Evolutionary conservation across 2,888 invertebrate species (phyloP), one percentile per base, ranked within the genome.

Genomic region (Syrphus vitripennis): DNA sequence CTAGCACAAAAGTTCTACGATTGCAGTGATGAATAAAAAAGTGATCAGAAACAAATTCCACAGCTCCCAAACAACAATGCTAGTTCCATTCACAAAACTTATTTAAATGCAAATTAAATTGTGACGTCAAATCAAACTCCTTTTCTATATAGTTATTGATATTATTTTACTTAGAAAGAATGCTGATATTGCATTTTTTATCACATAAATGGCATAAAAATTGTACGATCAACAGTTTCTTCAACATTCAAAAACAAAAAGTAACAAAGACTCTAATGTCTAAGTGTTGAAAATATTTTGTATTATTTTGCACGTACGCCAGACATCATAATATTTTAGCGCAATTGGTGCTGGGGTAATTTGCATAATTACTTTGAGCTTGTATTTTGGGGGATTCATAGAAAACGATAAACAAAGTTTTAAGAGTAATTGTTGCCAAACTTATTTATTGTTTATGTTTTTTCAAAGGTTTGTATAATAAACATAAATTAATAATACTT

Each of bases 221-320:
- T 74, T 78, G 55, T 69, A 55, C 57, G 61, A 48, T 45, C 40
- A 63, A 69, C 61, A 65, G 42, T 42, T 50, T 70, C 75, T 63
- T 45, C n/a, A 65, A 34, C 57, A 67, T 37, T 67, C 14, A 42
- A 59, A 37, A 21, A 61, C 9, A 61, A 57, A 1, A 6, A 24
- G 1, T 42, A 19, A 59, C 34, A 19, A 1, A 37, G 24, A 29
- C n/a, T 76, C n/a, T n/a, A n/a, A n/a, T n/a, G 10, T 1, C 10
- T 55, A 4, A 16, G 42, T 70, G 24, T 69, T 57, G n/a, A 50
- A 59, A 70, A 48, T 42, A 10, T 45, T 59, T 74, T 57, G 12
- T n/a, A 31, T 40, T 26, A 74, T 57, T 79, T 83, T 16, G 83
- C 83, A 83, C 83, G 83, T 83, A 69, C 72, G 63, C 74, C 78